A percentile compares a stretch with the other conserved stretches of the same genome.
phyloP scores from a whole-genome alignment of 2,113 vertebrate species.

The Chinchilla lanigera region DNA sequence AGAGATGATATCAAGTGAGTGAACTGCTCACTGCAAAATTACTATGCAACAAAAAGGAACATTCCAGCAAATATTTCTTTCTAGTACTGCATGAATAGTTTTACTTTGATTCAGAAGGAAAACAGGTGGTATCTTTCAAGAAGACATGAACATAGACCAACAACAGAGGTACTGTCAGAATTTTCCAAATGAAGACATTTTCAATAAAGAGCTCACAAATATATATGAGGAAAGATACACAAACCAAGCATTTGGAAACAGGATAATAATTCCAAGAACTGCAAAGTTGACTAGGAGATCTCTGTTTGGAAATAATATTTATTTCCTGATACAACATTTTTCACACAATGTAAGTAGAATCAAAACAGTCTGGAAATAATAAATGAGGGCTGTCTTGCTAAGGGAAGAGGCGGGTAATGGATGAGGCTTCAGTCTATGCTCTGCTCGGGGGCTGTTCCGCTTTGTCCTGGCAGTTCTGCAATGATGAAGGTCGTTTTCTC shows the following conservation, averaged over 20 bases:
- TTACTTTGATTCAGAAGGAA: conserved; percentile 33
- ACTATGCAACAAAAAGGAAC: background rate
- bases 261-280: conserved; percentile 66
- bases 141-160: conserved; percentile 33
- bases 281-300: conserved; percentile 61
- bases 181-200: conserved; percentile 61
- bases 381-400: conserved; percentile 72
- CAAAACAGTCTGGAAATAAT: conserved; percentile 71
- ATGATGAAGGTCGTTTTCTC: conserved; percentile 51
- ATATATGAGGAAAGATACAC: conserved; percentile 57
- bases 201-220: background rate
- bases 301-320: conserved; percentile 68
- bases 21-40: background rate
- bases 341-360: conserved; percentile 56
- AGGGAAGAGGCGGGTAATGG: conserved; percentile 53
- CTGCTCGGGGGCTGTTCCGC: background rate
- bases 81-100: background rate
- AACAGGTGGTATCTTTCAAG: conserved; percentile 7
- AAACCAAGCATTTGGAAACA: conserved; percentile 63
- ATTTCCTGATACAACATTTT: conserved; percentile 68
- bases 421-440: conserved; percentile 20
- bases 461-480: conserved; percentile 33
- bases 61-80: conserved; percentile 30
- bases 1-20: background rate
- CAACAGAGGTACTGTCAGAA: background rate